Percentiles rank a stretch among this genome's conserved stretches.
Conservation (phyloP, 1,140 invertebrate genomes). For the Microvelia longipes region DNA sequence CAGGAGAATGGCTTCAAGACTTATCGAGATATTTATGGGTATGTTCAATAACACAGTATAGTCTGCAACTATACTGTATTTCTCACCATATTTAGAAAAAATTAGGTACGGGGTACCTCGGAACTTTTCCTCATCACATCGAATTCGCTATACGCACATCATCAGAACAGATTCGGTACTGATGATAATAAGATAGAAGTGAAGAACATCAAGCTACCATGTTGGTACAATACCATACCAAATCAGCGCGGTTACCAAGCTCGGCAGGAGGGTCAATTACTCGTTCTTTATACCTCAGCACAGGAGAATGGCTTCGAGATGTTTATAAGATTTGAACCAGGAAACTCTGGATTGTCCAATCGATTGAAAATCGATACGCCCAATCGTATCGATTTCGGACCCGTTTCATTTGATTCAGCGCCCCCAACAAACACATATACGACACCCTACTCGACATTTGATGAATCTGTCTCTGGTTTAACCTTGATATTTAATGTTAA, state of each 20-base stretch:
- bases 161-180: not conserved
- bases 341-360: not conserved
- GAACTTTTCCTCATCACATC: too few relatives aligned
- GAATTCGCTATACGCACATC: too few relatives aligned
- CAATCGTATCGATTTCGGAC: too few relatives aligned
- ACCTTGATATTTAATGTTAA: too few relatives aligned
- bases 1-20: conserved; percentile 43
- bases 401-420: too few relatives aligned
- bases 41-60: not conserved
- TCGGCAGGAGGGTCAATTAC: conserved; percentile 50
- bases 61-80: too few relatives aligned
- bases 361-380: not conserved
- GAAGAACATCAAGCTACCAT: conserved; percentile 43
- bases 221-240: too few relatives aligned
- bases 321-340: not conserved
- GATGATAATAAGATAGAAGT: conserved; percentile 16
- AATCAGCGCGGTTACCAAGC: conserved; percentile 43
- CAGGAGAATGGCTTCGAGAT: conserved; percentile 42
- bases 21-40: conserved; percentile 58
- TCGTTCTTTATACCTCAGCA: conserved; percentile 59
- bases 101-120: too few relatives aligned
- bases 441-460: not conserved
- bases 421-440: not conserved
- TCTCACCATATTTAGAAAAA: too few relatives aligned
- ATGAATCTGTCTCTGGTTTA: not conserved